Evolutionary conservation across 2,888 invertebrate species (phyloP).

Genomic region (Amphimallon solstitiale): DNA sequence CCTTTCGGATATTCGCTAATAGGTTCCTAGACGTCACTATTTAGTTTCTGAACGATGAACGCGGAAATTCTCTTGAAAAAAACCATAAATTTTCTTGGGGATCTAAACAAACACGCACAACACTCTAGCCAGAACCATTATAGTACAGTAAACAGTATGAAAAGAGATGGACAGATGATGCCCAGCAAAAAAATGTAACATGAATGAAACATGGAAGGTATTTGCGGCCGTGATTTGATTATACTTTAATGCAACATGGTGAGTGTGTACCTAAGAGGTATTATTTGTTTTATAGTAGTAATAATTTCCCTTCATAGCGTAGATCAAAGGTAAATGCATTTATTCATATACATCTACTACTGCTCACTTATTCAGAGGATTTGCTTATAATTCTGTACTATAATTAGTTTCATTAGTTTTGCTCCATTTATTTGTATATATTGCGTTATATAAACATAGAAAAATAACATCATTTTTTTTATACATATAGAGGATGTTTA

Average conservation of each 20-base stretch:
- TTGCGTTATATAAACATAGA: no score
- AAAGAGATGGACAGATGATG: slow-evolving; percentile 55
- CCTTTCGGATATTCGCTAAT: slow-evolving; percentile 17
- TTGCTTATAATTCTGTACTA: no score
- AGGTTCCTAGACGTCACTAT: slow-evolving; percentile 19
- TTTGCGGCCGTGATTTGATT: slow-evolving; percentile 35
- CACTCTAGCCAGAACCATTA: slow-evolving; percentile 48
- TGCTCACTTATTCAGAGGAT: no score
- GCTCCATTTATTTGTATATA: no score
- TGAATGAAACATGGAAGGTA: slow-evolving; percentile 54
- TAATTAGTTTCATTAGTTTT: no score
- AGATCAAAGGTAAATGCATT: no score
- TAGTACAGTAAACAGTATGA: slow-evolving; percentile 53
- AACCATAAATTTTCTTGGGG: slow-evolving; percentile 23
- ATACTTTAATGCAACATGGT: no score
- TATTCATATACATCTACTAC: no score
- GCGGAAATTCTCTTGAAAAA: slow-evolving; percentile 13
- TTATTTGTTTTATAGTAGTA: slow-evolving; percentile 14
- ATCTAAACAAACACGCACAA: slow-evolving; percentile 48
- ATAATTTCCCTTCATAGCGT: no score
- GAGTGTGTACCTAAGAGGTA: slow-evolving; percentile 1
- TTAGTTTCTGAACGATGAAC: slow-evolving; percentile 15
- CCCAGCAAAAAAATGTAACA: slow-evolving; percentile 55
- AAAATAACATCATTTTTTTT: no score
- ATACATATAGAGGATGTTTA: no score